Percentiles rank a stretch among this genome's conserved stretches.
Evolutionary conservation across 2,888 invertebrate genomes (phyloP).

Genomic region (Tachina lurida): DNA sequence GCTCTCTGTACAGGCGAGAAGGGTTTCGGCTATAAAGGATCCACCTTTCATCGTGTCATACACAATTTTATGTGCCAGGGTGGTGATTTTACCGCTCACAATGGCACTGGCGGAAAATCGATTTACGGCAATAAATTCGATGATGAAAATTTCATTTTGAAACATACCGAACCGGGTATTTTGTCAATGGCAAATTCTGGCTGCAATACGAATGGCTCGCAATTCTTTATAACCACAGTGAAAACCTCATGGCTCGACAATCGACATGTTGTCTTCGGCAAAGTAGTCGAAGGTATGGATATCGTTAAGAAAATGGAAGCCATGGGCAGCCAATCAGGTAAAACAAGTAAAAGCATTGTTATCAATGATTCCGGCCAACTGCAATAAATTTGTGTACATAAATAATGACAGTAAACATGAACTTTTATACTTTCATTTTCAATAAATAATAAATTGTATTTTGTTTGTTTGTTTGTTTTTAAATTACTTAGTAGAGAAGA

Average conservation of each 20-base stretch:
- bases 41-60: slow-evolving; percentile 96
- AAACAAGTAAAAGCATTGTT: slow-evolving; percentile 90
- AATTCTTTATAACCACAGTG: slow-evolving; percentile 97
- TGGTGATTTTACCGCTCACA: slow-evolving; percentile 96
- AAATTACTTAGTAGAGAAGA: too few species aligned
- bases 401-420: not conserved
- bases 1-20: slow-evolving; percentile 97
- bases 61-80: slow-evolving; percentile 99
- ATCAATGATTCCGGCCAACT: slow-evolving; percentile 92
- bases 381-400: not conserved
- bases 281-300: slow-evolving; percentile 94
- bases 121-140: slow-evolving; percentile 97
- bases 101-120: slow-evolving; percentile 97
- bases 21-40: slow-evolving; percentile 95
- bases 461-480: too few species aligned
- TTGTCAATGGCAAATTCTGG: slow-evolving; percentile 99
- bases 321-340: slow-evolving; percentile 91
- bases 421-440: not conserved
- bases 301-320: slow-evolving; percentile 92
- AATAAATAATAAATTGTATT: not conserved
- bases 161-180: slow-evolving; percentile 94
- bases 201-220: slow-evolving; percentile 96
- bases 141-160: slow-evolving; percentile 97
- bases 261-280: slow-evolving; percentile 96
- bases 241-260: slow-evolving; percentile 96